Evolutionary conservation across 2,113 vertebrate species (phyloP), one percentile per base, ranked within the genome.

Genomic region (Spea bombifrons): DNA sequence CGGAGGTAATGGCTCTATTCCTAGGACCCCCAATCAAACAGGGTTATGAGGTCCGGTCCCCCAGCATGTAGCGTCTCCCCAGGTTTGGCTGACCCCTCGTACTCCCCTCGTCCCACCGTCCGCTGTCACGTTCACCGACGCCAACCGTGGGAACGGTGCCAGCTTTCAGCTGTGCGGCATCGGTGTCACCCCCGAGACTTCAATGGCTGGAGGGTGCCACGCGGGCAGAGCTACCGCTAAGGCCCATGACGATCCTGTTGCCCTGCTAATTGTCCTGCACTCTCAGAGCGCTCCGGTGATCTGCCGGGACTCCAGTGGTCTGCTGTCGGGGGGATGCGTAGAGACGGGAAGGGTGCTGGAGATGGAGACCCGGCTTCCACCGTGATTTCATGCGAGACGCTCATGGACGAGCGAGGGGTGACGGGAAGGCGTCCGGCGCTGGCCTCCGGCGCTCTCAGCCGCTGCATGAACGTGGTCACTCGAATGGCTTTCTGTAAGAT

Each of bases 401-500:
- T 88, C 72, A 86, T 88, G 43, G 73, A 81, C 47, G 66, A 73
- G 0, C 81, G 77, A 10, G 88, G 86, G 3, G 90, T 90, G 53
- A 87, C 84, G 0, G 82, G 80, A 46, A 84, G 80, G 8, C 77
- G 80, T 57, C 88, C 66, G 78, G 84, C 55, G 57, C 76, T 88
- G 75, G 91, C 87, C 81, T 82, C 82, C 4, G 91, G 83, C 65
- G 93, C 92, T 80, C 92, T 90, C 81, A 95, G 87, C 4, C 93
- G 90, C 70, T 95, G 93, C 93, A 95, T 94, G 84, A 95, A 94
- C 15, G 93, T 94, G 57, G 94, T 94, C 57, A 94, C 91, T 12
- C 94, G 91, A 66, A 94, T 94, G 0, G 94, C 94, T 92, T 95
- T 95, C 94, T 95, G 90, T 57, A 84, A 44, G n/a, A 12, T 53